A percentile compares a stretch with the other conserved stretches of the same genome.
Evolutionary conservation across 2,113 vertebrate species (phyloP).

Genomic region (Apistogramma diplotaenia): DNA sequence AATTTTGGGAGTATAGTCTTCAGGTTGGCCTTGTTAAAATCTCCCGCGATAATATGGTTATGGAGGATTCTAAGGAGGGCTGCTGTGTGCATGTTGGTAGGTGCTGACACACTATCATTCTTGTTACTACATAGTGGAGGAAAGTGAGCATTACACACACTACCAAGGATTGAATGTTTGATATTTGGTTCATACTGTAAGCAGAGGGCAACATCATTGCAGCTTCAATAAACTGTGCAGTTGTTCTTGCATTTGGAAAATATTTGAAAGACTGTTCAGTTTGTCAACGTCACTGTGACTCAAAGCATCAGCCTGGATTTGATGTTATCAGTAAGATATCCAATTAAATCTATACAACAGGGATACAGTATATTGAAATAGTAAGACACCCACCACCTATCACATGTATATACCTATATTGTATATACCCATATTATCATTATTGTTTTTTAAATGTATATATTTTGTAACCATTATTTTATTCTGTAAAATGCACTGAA

Average conservation of each 20-base stretch:
- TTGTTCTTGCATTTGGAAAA: background rate
- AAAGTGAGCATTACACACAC: background rate
- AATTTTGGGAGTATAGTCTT: no score
- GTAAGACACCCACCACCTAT: no score
- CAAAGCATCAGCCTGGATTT: background rate
- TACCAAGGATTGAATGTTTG: slow-evolving; percentile 5
- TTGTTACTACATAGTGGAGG: slow-evolving; percentile 13
- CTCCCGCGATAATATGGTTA: no score
- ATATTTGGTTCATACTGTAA: background rate
- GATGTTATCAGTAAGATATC: background rate
- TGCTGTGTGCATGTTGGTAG: background rate
- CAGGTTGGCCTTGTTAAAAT: no score
- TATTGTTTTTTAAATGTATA: no score
- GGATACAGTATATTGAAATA: background rate
- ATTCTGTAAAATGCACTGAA: no score
- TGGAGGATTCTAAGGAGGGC: no score
- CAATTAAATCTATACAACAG: background rate
- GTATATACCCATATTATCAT: no score
- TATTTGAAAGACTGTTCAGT: background rate
- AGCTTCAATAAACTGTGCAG: background rate
- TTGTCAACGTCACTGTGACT: background rate
- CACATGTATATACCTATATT: no score
- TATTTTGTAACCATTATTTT: no score
- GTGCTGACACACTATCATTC: slow-evolving; percentile 5
- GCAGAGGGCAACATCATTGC: background rate